Evolutionary conservation across 2,888 invertebrate species (phyloP).

Genomic region (Drosophila demipolita): DNA sequence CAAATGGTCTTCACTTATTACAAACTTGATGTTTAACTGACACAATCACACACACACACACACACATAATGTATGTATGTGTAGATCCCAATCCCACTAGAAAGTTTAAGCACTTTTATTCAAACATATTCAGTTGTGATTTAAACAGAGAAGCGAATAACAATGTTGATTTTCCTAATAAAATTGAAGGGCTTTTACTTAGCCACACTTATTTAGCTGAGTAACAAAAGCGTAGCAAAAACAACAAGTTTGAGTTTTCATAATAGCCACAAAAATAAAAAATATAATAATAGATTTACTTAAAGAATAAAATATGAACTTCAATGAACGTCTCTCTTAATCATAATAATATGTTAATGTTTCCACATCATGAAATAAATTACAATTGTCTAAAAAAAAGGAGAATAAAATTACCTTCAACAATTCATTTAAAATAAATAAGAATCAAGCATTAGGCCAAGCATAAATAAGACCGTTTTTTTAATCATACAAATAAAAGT

Average conservation of each 20-base stretch:
- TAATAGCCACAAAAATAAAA: background rate
- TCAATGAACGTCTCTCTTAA: too few relatives aligned
- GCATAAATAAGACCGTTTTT: background rate
- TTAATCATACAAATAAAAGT: background rate
- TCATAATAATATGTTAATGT: background rate
- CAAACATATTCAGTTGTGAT: constrained; percentile 1
- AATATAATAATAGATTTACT: background rate
- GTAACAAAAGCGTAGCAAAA: background rate
- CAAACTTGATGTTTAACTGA: constrained; percentile 39
- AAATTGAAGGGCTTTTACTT: background rate
- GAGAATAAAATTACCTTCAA: background rate
- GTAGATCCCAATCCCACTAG: background rate
- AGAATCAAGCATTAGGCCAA: background rate
- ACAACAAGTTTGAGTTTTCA: background rate
- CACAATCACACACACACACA: constrained; percentile 7
- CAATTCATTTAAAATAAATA: background rate
- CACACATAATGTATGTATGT: background rate
- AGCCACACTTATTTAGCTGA: background rate
- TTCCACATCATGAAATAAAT: background rate
- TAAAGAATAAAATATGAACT: background rate
- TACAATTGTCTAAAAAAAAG: background rate
- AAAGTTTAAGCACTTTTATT: constrained; percentile 8
- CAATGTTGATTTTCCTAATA: background rate
- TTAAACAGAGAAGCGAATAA: background rate
- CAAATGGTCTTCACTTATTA: constrained; percentile 41